Evolutionary conservation across 2,113 vertebrate genomes (phyloP).

Genomic region (Apistogramma diplotaenia): DNA sequence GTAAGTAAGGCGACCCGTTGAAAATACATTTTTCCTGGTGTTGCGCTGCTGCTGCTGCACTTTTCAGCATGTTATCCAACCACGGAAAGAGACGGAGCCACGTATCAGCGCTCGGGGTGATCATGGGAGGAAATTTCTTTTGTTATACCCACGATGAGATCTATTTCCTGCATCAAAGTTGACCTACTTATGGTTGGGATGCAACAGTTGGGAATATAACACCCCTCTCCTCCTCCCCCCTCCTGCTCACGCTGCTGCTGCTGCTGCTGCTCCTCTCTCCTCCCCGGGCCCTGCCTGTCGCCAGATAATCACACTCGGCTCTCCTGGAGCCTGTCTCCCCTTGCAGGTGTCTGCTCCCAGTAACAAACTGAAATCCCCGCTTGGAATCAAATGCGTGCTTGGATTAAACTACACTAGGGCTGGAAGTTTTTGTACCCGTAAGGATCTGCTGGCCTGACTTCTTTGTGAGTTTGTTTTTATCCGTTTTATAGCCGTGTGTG

Average conservation of each 20-base stretch:
- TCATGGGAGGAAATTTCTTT: constrained; percentile 8
- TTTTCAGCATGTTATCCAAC: constrained; percentile 19
- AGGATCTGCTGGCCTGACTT: constrained; percentile 13
- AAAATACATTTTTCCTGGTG: not conserved
- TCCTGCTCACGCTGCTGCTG: not conserved
- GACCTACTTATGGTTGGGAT: constrained; percentile 61
- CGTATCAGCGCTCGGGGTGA: constrained; percentile 24
- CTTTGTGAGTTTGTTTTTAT: not conserved
- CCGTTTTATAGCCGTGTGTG: not conserved
- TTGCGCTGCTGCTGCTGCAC: not conserved
- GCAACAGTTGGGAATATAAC: constrained; percentile 72
- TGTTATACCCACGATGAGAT: constrained; percentile 15
- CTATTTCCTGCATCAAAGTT: constrained; percentile 35
- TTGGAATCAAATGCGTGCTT: not conserved
- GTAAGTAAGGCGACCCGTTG: not conserved
- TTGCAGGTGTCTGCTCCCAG: constrained; percentile 60
- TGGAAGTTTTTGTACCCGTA: not conserved
- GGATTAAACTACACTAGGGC: not conserved
- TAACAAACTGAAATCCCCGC: not conserved
- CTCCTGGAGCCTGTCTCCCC: constrained; percentile 33
- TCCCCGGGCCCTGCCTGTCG: constrained; percentile 22
- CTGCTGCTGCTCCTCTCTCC: not conserved
- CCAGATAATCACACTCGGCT: constrained; percentile 18
- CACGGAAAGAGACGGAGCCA: constrained; percentile 31
- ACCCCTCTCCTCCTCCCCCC: not conserved